Evolutionary conservation across 2,797 vertebrate species (phyloP).

Genomic region (Aeoliscus strigatus): DNA sequence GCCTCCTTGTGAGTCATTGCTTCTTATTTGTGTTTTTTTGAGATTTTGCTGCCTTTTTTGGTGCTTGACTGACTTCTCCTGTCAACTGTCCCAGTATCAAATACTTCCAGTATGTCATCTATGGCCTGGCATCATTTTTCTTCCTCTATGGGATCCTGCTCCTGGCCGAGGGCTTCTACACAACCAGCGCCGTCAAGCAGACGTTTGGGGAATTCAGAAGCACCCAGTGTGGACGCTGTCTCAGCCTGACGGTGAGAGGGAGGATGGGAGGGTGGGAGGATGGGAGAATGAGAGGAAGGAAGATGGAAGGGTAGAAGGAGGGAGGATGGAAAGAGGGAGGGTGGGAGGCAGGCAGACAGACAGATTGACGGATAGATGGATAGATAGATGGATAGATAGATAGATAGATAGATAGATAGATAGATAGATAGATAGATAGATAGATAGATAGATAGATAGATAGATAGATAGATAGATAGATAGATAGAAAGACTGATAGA

Average conservation of each 20-base stretch:
- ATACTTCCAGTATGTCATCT: conserved; percentile 96
- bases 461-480: too few relatives aligned
- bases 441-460: too few relatives aligned
- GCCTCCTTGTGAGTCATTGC: conserved; percentile 87
- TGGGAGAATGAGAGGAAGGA: not conserved
- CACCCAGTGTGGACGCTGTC: conserved; percentile 89
- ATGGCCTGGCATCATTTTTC: conserved; percentile 96
- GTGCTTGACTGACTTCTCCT: conserved; percentile 24
- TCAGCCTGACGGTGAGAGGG: conserved; percentile 91
- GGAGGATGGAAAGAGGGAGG: too few relatives aligned
- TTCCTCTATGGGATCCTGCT: conserved; percentile 96
- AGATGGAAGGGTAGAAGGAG: conserved; percentile 17
- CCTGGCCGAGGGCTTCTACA: conserved; percentile 97
- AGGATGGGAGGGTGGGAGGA: conserved; percentile 33
- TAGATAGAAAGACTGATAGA: too few relatives aligned
- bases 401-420: too few relatives aligned
- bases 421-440: too few relatives aligned
- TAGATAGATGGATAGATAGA: too few relatives aligned
- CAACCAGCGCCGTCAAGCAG: conserved; percentile 94
- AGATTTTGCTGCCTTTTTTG: not conserved
- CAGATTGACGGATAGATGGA: too few relatives aligned
- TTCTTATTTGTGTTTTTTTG: not conserved
- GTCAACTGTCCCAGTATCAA: conserved; percentile 78
- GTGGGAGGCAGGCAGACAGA: too few relatives aligned
- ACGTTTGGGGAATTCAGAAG: conserved; percentile 97